Percentiles rank a stretch among this genome's conserved stretches.
Conservation (phyloP, 2,888 invertebrate species). For the Latheticus oryzae region DNA sequence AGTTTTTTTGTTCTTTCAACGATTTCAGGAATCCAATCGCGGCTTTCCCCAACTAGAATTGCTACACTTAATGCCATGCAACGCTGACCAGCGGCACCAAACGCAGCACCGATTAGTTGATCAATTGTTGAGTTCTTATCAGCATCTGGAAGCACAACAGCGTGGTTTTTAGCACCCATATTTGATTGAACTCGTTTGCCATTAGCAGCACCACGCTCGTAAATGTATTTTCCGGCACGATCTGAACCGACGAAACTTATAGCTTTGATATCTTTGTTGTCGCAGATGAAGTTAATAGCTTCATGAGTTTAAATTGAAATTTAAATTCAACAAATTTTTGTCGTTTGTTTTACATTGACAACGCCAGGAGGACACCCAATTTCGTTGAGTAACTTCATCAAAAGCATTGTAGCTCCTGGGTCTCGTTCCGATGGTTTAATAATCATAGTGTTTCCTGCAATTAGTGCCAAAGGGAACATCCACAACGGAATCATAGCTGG, state of each 20-base stretch:
- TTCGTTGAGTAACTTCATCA: slow-evolving; percentile 92
- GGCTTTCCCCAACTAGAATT: slow-evolving; percentile 89
- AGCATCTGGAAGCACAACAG: slow-evolving; percentile 96
- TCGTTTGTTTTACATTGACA: slow-evolving; percentile 77
- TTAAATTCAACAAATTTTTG: too few relatives aligned
- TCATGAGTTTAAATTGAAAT: slow-evolving; percentile 93
- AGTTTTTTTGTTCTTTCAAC: slow-evolving; percentile 80
- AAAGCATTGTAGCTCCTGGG: slow-evolving; percentile 95
- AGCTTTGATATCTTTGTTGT: slow-evolving; percentile 94
- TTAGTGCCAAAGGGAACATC: slow-evolving; percentile 88
- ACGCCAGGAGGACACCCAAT: slow-evolving; percentile 97
- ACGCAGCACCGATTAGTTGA: slow-evolving; percentile 87
- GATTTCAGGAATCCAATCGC: slow-evolving; percentile 94
- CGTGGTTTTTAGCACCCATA: slow-evolving; percentile 99
- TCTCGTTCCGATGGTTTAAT: slow-evolving; percentile 98
- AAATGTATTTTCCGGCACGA: slow-evolving; percentile 95
- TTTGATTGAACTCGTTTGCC: slow-evolving; percentile 96
- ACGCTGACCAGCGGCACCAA: slow-evolving; percentile 98
- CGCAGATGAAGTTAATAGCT: slow-evolving; percentile 97
- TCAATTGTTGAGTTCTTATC: slow-evolving; percentile 97
- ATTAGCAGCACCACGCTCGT: slow-evolving; percentile 87
- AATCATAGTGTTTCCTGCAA: slow-evolving; percentile 95
- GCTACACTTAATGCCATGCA: slow-evolving; percentile 99
- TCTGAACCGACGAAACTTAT: slow-evolving; percentile 99
- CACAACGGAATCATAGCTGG: slow-evolving; percentile 99